Evolutionary conservation across 2,113 vertebrate genomes (phyloP).

Genomic region (Sarotherodon lohbergeri): DNA sequence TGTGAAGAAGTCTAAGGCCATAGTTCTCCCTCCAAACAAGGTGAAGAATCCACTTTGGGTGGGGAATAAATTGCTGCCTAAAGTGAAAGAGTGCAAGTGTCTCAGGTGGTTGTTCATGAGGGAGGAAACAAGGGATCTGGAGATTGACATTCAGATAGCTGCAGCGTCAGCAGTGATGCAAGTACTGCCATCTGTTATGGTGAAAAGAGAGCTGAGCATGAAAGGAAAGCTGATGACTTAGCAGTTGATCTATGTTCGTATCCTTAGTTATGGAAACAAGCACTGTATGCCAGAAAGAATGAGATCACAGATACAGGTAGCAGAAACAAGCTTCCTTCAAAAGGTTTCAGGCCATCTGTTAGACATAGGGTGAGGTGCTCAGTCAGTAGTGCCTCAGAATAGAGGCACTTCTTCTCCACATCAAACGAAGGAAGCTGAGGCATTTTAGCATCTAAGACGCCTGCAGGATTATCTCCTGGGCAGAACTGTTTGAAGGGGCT

Average conservation of each 20-base stretch:
- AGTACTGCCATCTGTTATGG: background rate
- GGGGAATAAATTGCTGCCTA: background rate
- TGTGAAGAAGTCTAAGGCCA: background rate
- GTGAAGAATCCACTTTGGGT: background rate
- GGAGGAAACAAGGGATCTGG: background rate
- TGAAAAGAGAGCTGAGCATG: background rate
- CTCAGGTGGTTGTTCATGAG: background rate
- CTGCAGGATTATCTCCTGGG: background rate
- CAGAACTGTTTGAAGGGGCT: background rate
- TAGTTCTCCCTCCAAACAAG: background rate
- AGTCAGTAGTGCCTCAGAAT: background rate
- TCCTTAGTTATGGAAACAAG: background rate
- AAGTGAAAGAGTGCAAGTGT: background rate
- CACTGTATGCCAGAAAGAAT: background rate
- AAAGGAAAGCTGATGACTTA: background rate
- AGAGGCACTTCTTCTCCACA: background rate
- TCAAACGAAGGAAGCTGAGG: background rate
- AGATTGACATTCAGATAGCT: background rate
- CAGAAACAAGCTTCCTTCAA: background rate
- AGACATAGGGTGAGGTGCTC: background rate
- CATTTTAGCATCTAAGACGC: background rate
- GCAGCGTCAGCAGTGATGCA: background rate
- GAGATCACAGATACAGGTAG: background rate
- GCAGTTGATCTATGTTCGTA: background rate
- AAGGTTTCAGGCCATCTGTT: background rate